phyloP scores from a whole-genome alignment of 2,113 vertebrate species.

The Leptocoma aspasia region DNA sequence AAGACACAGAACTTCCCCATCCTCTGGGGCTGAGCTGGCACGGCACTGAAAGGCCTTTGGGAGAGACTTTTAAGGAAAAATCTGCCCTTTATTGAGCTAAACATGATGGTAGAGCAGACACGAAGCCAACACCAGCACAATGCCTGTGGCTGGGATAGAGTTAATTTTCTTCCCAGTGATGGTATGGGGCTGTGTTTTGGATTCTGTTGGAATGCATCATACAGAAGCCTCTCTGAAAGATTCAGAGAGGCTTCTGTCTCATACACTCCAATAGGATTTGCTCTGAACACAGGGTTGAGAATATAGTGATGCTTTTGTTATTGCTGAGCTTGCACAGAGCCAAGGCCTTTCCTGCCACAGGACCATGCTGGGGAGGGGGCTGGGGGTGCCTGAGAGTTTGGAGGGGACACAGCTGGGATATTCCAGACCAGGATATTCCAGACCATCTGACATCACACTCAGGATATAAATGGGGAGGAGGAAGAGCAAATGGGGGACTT shows the following conservation, averaged over 20 bases:
- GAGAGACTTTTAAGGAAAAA: not conserved
- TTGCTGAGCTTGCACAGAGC: not conserved
- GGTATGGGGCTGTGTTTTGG: not conserved
- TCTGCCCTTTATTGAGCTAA: not conserved
- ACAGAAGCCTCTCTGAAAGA: too few relatives aligned
- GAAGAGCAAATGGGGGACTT: not conserved
- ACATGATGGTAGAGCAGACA: accelerated
- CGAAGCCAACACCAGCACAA: accelerated
- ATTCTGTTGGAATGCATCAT: too few relatives aligned
- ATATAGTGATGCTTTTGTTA: not conserved
- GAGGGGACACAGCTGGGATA: not conserved
- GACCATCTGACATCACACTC: not conserved
- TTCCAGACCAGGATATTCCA: not conserved
- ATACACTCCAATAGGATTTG: not conserved
- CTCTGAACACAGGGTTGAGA: not conserved
- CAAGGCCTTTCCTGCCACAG: not conserved
- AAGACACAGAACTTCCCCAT: not conserved
- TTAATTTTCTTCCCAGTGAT: not conserved
- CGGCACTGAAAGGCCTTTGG: accelerated
- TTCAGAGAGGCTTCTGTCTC: too few relatives aligned
- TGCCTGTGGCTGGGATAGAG: not conserved
- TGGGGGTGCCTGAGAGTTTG: not conserved
- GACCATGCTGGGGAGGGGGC: not conserved
- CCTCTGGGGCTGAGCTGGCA: not conserved
- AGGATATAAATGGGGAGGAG: not conserved